Percentiles rank a stretch among this genome's conserved stretches.
phyloP scores from a whole-genome alignment of 92 coral and sea anemone genomes.

The Zoanthus gigantus region DNA sequence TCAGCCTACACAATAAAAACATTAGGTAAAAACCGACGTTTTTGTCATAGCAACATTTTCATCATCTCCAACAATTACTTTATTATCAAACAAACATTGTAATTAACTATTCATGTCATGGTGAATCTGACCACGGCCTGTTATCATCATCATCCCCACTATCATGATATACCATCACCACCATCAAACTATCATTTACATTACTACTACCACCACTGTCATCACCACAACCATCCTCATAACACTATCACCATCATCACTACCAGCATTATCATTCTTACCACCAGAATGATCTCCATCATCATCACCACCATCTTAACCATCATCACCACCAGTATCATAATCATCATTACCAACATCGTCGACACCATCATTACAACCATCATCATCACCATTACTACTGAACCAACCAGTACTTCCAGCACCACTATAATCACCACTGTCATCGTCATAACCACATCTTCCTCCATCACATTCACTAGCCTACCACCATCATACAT shows the following conservation, averaged over 20 bases:
- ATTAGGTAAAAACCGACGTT: neutral
- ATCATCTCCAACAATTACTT: neutral
- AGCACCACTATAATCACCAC: neutral
- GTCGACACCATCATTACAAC: neutral
- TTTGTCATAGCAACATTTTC: neutral
- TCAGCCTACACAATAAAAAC: conserved; percentile 54
- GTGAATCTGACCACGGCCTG: neutral
- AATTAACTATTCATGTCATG: neutral
- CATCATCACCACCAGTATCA: neutral
- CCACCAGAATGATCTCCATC: neutral
- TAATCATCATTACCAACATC: neutral
- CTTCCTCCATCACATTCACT: too few species aligned
- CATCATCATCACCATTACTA: neutral
- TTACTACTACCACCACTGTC: neutral
- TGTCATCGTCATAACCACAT: neutral
- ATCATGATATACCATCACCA: neutral
- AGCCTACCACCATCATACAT: too few species aligned
- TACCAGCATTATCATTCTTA: neutral
- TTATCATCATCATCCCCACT: neutral
- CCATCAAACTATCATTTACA: neutral
- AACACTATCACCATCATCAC: neutral
- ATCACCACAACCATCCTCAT: neutral
- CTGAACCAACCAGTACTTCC: neutral
- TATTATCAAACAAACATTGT: neutral
- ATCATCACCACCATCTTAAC: too few species aligned